Evolutionary conservation across 2,113 vertebrate species (phyloP).

Genomic region (Donacobius atricapilla): DNA sequence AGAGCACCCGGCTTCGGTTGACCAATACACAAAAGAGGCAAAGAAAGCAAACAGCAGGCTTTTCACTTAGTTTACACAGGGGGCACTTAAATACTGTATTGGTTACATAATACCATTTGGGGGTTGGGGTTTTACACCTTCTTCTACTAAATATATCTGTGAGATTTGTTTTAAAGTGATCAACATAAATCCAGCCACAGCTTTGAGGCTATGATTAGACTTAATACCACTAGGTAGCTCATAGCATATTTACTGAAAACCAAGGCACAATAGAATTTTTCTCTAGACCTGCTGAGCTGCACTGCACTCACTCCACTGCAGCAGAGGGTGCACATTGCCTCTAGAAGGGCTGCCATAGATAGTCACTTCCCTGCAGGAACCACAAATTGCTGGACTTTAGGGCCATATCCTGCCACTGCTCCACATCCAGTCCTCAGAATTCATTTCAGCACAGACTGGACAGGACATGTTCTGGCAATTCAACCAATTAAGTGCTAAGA

Average conservation of each 20-base stretch:
- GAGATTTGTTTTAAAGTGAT: constrained; percentile 52
- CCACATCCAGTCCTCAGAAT: neutral
- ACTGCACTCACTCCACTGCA: accelerated
- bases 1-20: neutral
- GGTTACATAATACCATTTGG: constrained; percentile 55
- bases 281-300: neutral
- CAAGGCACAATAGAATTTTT: neutral
- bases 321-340: neutral
- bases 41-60: constrained; percentile 59
- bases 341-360: neutral
- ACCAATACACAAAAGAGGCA: constrained; percentile 47
- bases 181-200: constrained; percentile 15
- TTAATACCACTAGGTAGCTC: constrained; percentile 8
- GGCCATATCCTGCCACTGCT: neutral
- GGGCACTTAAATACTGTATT: constrained; percentile 56
- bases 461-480: neutral
- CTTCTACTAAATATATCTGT: constrained; percentile 33
- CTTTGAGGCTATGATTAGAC: constrained; percentile 25
- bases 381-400: neutral
- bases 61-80: constrained; percentile 61
- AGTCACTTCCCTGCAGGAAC: neutral
- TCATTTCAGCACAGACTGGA: neutral
- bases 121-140: constrained; percentile 49
- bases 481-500: neutral
- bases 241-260: neutral